Base-by-base conservation (phyloP, 2,888 invertebrate species). In the Tigriopus californicus region DNA sequence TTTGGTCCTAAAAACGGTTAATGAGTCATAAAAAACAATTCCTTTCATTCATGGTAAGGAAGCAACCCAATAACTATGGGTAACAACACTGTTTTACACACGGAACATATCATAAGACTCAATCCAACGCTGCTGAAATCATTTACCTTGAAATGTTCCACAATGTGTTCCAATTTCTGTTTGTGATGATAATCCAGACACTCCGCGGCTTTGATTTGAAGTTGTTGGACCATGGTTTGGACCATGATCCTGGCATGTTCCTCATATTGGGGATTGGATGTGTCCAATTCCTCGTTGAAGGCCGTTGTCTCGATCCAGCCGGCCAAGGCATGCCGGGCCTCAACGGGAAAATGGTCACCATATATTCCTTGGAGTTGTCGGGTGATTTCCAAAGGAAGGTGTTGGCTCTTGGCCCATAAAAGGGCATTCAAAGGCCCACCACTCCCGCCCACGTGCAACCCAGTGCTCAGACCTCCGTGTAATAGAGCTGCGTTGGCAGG, bases 291-390 rank as follows among this genome's bases (percentile, higher is more conserved):
- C 1, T 54, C 54, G 15, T 41, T 33, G 41, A 54, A 54, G 13
- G 54, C 33, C 12, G 54, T 18, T 5, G 18, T 44, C 15, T 95
- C 94, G 62, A 95, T 85, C 87, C 90, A 94, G 65, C 80, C 77
- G 1, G 92, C 87, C 63, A 92, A 75, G 67, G 85, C 87, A 67
- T 89, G 87, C 12, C 94, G 79, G n/a, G 94, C 88, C 74, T 94
- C 94, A 18, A 91, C 85, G 0, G 94, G 90, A 69, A 92, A 92
- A 67, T 85, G 83, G 62, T 87, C 85, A n/a, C 84, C 85, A 69
- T 94, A 94, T 61, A 86, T 81, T 2, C 80, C 77, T 58, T 84
- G 81, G 61, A 92, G 85, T 75, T 87, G 80, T 66, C 83, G 80
- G 65, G 87, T 73, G 63, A 82, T 80, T 64, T 88, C 87, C 11